Evolutionary conservation across 2,113 vertebrate genomes (phyloP).

Genomic region (Psittacula cyanocephala): DNA sequence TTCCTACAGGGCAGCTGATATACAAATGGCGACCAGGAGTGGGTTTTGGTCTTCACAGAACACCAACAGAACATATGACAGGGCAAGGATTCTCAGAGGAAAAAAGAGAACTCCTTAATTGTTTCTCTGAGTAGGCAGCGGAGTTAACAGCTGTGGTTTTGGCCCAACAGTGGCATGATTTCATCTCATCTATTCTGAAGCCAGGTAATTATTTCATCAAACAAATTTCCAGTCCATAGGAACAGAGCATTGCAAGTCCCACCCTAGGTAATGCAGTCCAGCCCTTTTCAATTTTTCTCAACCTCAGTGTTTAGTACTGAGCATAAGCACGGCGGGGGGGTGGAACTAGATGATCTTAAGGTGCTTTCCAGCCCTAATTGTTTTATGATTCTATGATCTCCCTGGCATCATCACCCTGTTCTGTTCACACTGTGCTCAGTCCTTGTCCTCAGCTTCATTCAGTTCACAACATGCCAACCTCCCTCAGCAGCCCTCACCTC

Average conservation of each 20-base stretch:
- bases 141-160: background rate
- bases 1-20: fast-evolving
- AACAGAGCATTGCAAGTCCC: background rate
- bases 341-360: background rate
- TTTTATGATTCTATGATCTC: background rate
- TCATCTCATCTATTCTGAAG: background rate
- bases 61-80: background rate
- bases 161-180: background rate
- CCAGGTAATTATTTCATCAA: background rate
- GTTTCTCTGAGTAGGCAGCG: background rate
- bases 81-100: background rate
- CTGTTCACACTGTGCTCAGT: background rate
- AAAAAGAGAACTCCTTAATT: background rate
- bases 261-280: background rate
- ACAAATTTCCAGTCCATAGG: background rate
- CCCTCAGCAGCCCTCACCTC: background rate
- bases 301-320: background rate
- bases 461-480: background rate
- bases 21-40: background rate
- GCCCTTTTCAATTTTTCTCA: background rate
- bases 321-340: background rate
- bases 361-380: background rate
- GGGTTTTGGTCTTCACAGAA: background rate
- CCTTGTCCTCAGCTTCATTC: background rate
- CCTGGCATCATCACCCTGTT: background rate